These are phyloP conservation scores for Paradoxurus hermaphroditus DNA, from an alignment of 2,113 vertebrate species.

Conservation along the genomic window DNA sequence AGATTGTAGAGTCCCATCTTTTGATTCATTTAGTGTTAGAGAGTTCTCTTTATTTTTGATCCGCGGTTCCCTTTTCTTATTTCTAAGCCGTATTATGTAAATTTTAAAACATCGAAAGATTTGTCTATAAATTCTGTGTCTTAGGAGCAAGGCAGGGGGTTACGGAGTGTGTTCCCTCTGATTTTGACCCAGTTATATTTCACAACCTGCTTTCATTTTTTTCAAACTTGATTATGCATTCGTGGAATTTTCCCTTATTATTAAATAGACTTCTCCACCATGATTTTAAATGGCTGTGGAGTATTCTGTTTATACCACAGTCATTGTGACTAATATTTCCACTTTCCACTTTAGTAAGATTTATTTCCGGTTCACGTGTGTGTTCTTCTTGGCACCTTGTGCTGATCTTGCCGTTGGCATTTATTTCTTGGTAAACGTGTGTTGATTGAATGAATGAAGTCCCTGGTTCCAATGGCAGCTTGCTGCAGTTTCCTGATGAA, in stretches of 20 bases:
- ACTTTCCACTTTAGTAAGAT: not conserved
- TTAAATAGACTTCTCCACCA: not conserved
- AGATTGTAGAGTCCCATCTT: not conserved
- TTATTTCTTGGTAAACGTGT: not conserved
- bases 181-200: slow-evolving; percentile 44
- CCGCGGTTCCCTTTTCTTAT: not conserved
- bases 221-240: not conserved
- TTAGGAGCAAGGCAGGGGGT: not conserved
- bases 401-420: not conserved
- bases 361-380: not conserved
- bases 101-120: not conserved
- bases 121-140: not conserved
- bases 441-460: not conserved
- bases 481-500: not conserved
- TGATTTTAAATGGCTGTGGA: not conserved
- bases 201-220: not conserved
- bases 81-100: not conserved
- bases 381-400: not conserved
- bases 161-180: not conserved
- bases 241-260: slow-evolving; percentile 19
- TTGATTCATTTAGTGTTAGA: not conserved
- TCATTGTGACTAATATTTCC: not conserved
- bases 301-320: not conserved
- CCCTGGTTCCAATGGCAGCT: not conserved
- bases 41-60: not conserved